A percentile compares a stretch with the other conserved stretches of the same genome.
Evolutionary conservation across 64 coral and sea anemone species (phyloP).

Genomic region (Acropora tenuis): DNA sequence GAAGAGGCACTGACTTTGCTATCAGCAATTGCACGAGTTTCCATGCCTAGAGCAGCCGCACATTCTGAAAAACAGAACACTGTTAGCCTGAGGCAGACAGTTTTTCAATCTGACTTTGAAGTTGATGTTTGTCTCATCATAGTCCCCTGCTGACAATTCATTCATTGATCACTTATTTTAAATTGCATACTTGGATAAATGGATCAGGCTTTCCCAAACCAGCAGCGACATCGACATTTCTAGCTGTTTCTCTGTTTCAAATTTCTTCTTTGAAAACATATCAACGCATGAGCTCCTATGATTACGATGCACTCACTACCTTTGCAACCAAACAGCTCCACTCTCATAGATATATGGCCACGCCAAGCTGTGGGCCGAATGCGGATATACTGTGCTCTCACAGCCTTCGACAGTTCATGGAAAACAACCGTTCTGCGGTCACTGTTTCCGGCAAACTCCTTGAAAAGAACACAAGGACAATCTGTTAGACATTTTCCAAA

Average conservation of each 20-base stretch:
- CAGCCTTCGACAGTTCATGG: not conserved
- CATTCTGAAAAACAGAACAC: slow-evolving; percentile 6
- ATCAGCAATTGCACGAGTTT: not conserved
- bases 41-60: not conserved
- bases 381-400: not conserved
- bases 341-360: not conserved
- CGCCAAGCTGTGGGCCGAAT: not conserved
- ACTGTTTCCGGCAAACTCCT: not conserved
- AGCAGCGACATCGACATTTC: too few relatives aligned
- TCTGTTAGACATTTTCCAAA: not conserved
- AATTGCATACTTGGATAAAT: too few relatives aligned
- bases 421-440: not conserved
- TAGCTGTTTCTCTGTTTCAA: not conserved
- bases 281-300: not conserved
- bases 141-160: too few relatives aligned
- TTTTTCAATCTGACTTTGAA: too few relatives aligned
- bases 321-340: not conserved
- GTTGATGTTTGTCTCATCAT: too few relatives aligned
- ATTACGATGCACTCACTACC: too few relatives aligned
- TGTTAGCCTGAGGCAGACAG: accelerated
- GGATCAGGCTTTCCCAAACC: too few relatives aligned
- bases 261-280: not conserved
- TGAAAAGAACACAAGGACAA: not conserved
- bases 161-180: too few relatives aligned
- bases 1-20: not conserved